These are phyloP conservation scores for Numenius arquata DNA, from an alignment of 2,113 vertebrate species.

Conservation along the genomic window DNA sequence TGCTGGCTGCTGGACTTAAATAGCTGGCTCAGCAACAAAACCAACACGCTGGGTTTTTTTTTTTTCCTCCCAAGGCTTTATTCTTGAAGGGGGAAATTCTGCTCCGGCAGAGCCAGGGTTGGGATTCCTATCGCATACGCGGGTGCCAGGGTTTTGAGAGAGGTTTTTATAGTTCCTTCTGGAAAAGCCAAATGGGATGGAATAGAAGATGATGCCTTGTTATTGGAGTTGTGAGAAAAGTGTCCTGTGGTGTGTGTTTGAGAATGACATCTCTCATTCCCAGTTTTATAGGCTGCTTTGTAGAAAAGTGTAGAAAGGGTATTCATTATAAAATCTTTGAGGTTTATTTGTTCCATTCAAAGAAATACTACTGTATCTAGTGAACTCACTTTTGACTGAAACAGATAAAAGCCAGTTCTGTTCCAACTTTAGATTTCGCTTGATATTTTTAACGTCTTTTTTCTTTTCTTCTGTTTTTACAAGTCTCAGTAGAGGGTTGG, in stretches of 20 bases:
- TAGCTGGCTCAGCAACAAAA: constrained; percentile 56
- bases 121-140: neutral
- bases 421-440: constrained; percentile 13
- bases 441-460: constrained; percentile 17
- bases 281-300: neutral
- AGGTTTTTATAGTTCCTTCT: constrained; percentile 1
- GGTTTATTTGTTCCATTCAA: constrained; percentile 10
- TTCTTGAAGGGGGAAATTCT: constrained; percentile 40
- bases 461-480: neutral
- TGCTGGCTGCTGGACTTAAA: constrained; percentile 34
- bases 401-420: neutral
- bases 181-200: constrained; percentile 1
- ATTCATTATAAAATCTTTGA: constrained; percentile 26
- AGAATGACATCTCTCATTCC: neutral
- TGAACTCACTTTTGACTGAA: neutral
- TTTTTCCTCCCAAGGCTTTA: neutral
- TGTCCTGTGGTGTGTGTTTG: neutral
- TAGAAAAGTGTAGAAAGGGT: neutral
- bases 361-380: neutral
- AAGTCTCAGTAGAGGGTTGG: neutral
- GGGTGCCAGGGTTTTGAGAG: constrained; percentile 22
- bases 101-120: neutral
- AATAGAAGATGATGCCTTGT: constrained; percentile 1
- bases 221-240: neutral
- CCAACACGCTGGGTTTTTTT: neutral